A percentile compares a stretch with the other conserved stretches of the same genome.
Conservation (phyloP, 2,113 vertebrate species). For the Phodopus roborovskii region DNA sequence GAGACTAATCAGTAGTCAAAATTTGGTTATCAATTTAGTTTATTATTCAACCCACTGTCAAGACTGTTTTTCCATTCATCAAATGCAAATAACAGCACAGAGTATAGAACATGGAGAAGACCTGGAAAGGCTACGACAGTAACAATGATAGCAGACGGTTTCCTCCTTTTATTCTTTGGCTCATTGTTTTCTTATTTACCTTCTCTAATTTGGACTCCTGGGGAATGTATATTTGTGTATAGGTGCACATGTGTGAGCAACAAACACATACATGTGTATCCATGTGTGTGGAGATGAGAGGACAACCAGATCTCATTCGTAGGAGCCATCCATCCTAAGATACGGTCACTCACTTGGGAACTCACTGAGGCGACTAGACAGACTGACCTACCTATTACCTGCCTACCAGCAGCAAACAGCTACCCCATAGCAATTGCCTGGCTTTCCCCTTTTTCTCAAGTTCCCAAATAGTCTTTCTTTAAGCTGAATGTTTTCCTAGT, state of each 20-base stretch:
- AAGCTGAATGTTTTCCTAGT: background rate
- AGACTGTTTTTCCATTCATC: background rate
- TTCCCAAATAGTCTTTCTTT: background rate
- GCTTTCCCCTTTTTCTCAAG: constrained; percentile 5
- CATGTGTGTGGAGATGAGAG: background rate
- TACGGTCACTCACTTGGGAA: background rate
- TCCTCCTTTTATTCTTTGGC: background rate
- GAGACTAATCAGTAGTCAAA: background rate
- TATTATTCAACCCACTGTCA: background rate
- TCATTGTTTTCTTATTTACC: background rate
- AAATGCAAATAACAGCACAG: background rate
- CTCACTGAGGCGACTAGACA: background rate
- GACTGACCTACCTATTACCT: background rate
- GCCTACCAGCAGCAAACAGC: background rate
- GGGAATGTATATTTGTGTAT: background rate
- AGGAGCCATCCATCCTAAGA: background rate
- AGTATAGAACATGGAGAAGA: background rate
- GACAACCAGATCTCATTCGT: background rate
- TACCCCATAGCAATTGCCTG: background rate
- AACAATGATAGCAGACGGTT: background rate
- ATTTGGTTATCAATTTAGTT: background rate
- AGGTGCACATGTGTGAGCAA: background rate
- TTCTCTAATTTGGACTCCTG: background rate
- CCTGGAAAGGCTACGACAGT: background rate
- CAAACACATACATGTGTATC: background rate